Base-by-base conservation (phyloP, 1,140 invertebrate genomes). In the Ctenoplectra terminalis region DNA sequence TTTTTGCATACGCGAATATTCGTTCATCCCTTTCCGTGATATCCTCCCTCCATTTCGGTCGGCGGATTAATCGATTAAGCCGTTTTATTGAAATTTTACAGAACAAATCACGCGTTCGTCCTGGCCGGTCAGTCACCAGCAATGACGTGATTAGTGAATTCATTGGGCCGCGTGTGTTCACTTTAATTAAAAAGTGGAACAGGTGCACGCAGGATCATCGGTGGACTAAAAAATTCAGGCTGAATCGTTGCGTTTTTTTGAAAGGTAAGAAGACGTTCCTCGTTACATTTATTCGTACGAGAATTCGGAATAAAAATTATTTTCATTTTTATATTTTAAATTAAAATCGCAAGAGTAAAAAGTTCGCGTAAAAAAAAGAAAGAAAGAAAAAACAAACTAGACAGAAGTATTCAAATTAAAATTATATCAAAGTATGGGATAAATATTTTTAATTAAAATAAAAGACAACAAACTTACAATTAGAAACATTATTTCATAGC, bases 41-140 rank as follows among this genome's bases (percentile, higher is more conserved):
- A 5, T 20, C 20, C 9, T 7, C 26, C 11, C 70, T 34, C 20
- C n/a, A 61, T 63, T 73, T 72, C 43, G 31, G 11, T 9, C 5
- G 48, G 2, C 17, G 37, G 48, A 76, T 86, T 76, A 81, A 56
- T 75, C 54, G 72, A 54, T 81, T 52, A 84, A 71, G 48, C 80
- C 71, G 70, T 86, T 86, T 85, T 85, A 86, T 81, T 71, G 83
- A 74, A 71, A 78, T 81, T 78, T 70, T 54, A 50, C 72, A 54
- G 73, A 66, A 76, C 73, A 67, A 76, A 66, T 76, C 61, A 54
- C 73, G 73, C 50, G 48, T 37, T 20, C 3, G 66, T 17, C 15
- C 46, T 50, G 52, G 52, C 43, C 34, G 60, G 15, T 31, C n/a
- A 56, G 70, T 81, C 70, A 64, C 54, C 56, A 70, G 50, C 78